A percentile compares a stretch with the other conserved stretches of the same genome.
phyloP scores from a whole-genome alignment of 2,113 vertebrate species.

The Scytalopus superciliaris region DNA sequence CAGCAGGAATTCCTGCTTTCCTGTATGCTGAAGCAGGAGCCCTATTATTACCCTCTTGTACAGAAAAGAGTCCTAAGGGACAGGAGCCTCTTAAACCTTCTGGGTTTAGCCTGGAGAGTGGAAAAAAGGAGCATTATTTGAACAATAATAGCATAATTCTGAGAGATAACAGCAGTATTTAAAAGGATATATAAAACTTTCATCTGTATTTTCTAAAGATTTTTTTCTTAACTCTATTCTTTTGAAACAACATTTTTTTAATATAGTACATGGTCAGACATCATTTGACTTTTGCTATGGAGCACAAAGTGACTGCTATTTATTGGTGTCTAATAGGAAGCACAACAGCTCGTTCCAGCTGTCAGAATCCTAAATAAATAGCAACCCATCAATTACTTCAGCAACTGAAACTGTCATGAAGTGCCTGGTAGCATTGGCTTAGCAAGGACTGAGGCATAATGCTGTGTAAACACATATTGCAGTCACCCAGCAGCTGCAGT shows the following conservation, averaged over 20 bases:
- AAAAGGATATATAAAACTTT: not conserved
- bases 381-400: not conserved
- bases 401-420: not conserved
- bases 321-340: not conserved
- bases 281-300: not conserved
- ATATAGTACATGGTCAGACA: not conserved
- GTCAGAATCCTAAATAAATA: conserved; percentile 1
- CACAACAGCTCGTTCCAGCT: not conserved
- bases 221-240: not conserved
- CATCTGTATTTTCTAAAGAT: not conserved
- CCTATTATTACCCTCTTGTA: not conserved
- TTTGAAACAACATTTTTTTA: not conserved
- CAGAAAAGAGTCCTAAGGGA: not conserved
- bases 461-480: not conserved
- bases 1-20: not conserved
- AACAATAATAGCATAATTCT: not conserved
- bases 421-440: not conserved
- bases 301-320: not conserved
- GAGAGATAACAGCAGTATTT: not conserved
- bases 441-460: not conserved
- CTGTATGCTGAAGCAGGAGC: not conserved
- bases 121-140: not conserved
- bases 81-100: not conserved
- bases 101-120: not conserved
- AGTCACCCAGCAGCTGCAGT: not conserved